Conservation (phyloP, 2,113 vertebrate species). For the Phalacrocorax carbo region DNA sequence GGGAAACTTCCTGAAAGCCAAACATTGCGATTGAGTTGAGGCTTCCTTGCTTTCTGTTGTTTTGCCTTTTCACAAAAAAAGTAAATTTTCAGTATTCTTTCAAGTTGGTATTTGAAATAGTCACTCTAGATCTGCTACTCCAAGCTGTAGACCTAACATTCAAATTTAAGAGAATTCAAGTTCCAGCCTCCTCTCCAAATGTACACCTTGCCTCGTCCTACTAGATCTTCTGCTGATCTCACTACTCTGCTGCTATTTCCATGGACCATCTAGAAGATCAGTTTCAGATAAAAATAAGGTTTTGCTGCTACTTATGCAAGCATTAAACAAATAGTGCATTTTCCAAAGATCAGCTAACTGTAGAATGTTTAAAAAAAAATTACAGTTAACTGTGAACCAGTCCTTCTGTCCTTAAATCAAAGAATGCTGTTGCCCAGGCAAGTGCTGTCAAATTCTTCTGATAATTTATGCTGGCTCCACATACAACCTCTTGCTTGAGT, state of each 20-base stretch:
- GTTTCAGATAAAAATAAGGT: neutral
- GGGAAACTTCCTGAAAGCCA: neutral
- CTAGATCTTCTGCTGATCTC: neutral
- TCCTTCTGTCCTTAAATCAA: neutral
- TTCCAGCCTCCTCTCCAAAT: neutral
- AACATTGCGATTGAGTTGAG: neutral
- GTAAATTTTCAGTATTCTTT: neutral
- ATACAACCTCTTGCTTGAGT: neutral
- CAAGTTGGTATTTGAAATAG: neutral
- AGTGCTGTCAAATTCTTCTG: conserved; percentile 7
- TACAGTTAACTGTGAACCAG: neutral
- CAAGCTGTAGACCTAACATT: neutral
- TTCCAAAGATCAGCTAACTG: neutral
- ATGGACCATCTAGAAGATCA: neutral
- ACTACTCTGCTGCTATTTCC: neutral
- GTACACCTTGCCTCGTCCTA: neutral
- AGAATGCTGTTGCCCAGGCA: conserved; percentile 12
- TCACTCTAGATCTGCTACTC: neutral
- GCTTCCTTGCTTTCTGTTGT: neutral
- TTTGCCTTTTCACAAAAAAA: neutral
- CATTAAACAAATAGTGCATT: neutral
- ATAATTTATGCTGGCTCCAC: conserved; percentile 2
- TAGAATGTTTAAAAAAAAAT: neutral
- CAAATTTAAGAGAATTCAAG: neutral
- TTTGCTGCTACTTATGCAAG: neutral